Percentiles rank a stretch among this genome's conserved stretches.
Evolutionary conservation across 1,140 invertebrate species (phyloP).

Genomic region (Drosophila willistoni): DNA sequence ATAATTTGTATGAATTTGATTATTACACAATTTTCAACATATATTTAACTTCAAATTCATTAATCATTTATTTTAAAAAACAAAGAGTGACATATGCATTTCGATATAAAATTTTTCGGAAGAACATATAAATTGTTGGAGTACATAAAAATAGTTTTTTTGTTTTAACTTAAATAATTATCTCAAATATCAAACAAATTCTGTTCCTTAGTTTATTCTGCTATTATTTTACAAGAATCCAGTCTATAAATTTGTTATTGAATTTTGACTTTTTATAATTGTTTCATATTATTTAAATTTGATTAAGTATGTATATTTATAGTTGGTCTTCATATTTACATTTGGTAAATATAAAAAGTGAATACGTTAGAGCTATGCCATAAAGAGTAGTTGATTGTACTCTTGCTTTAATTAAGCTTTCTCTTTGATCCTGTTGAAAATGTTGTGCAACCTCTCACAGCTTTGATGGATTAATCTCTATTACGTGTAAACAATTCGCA

Average conservation of each 20-base stretch:
- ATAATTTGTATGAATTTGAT: no score
- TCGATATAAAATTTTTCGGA: no score
- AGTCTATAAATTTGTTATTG: background rate
- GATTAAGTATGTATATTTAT: conserved; percentile 50
- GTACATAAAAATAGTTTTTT: no score
- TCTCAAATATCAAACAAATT: no score
- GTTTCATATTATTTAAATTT: conserved; percentile 36
- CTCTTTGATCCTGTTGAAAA: conserved; percentile 14
- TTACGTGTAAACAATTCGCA: conserved; percentile 61
- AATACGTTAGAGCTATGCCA: background rate
- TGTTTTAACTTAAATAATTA: no score
- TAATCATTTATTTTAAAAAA: no score
- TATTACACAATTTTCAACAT: no score
- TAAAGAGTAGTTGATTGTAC: conserved; percentile 41
- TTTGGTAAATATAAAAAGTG: conserved; percentile 30
- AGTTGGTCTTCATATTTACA: conserved; percentile 40
- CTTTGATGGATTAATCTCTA: conserved; percentile 70
- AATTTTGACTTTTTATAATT: conserved; percentile 37
- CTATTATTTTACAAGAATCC: no score
- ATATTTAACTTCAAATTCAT: no score
- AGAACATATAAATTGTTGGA: no score
- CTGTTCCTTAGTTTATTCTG: no score
- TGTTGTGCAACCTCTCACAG: conserved; percentile 14
- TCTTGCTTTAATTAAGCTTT: conserved; percentile 55
- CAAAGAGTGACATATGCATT: no score